Conservation (phyloP, 1,140 invertebrate species). For the Bicyclus anynana region DNA sequence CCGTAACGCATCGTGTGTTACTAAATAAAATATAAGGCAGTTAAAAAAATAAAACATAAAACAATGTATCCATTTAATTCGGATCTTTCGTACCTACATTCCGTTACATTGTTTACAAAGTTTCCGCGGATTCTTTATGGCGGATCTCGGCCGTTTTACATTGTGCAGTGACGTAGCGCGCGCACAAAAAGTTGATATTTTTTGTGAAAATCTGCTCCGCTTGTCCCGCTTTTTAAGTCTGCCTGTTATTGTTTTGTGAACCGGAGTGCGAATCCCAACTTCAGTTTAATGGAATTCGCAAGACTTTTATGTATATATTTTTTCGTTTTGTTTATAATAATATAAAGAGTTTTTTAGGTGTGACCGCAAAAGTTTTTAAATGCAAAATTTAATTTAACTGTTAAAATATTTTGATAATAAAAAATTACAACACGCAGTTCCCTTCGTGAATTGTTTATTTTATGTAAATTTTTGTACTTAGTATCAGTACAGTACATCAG, state of each 20-base stretch:
- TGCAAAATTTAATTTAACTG: not conserved
- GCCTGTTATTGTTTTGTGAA: slow-evolving; percentile 1
- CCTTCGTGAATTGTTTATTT: too few relatives aligned
- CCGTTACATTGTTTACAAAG: not conserved
- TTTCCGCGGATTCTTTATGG: not conserved
- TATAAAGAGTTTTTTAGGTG: not conserved
- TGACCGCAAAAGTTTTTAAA: not conserved
- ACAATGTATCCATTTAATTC: not conserved
- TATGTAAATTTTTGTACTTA: too few relatives aligned
- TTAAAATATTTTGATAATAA: not conserved
- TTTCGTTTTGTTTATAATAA: not conserved
- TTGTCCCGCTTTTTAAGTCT: slow-evolving; percentile 1
- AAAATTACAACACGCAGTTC: too few relatives aligned
- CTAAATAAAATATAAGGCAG: too few relatives aligned
- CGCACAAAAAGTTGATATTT: not conserved
- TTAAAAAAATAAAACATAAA: not conserved
- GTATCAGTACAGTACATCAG: too few relatives aligned
- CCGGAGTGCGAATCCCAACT: slow-evolving; percentile 1
- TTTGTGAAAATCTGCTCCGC: not conserved
- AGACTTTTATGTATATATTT: not conserved
- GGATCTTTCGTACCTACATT: not conserved
- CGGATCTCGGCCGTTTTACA: not conserved
- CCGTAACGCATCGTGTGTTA: too few relatives aligned
- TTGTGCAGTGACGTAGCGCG: not conserved
- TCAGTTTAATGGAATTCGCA: not conserved